Evolutionary conservation across 2,888 invertebrate genomes (phyloP), one percentile per base, ranked within the genome.

Genomic region (Glaucopsyche alexis): DNA sequence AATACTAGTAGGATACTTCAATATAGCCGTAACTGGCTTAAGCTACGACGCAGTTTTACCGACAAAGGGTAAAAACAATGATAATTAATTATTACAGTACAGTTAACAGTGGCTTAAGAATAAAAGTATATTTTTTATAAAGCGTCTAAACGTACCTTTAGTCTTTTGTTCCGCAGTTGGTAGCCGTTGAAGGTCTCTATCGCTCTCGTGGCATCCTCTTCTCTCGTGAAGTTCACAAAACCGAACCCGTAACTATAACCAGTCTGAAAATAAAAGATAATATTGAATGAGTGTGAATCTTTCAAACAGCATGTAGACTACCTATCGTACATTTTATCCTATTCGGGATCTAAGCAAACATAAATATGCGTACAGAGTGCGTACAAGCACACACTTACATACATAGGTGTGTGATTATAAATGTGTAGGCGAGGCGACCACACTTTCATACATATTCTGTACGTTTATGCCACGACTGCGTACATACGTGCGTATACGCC

Each of bases 241-340:
- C 98, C 99, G 90, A 98, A 99, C 64, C 99, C 99, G 89, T 97
- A 98, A 90, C 98, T 98, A 93, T 98, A 98, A 71, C 98, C 98
- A 87, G 98, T 98, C 95, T 97, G 93, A 89, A 94, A 76, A 69
- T 8, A 55, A 11, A 66, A 60, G 16, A 64, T 13, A 49, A n/a
- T 16, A 55, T 7, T 42, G 0, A 8, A 16, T 16, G 29, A 29
- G 29, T 9, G n/a, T 16, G 50, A 50, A 14, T 49, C 1, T 49
- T 14, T 14, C 14, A 49, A 49, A 9, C 4, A 11, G 47, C 5
- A 11, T 13, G 47, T 49, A 3, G 11, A 50, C 0, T 42, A 42
- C 7, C 42, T 14, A 50, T 2, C 50, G 2, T 52, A 7, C 14
- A 16, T 52, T 52, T 50, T 8, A 42, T 42, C 7, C 42, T 7